Base-by-base conservation (phyloP, 2,797 vertebrate genomes). In the Scolopax rusticola region DNA sequence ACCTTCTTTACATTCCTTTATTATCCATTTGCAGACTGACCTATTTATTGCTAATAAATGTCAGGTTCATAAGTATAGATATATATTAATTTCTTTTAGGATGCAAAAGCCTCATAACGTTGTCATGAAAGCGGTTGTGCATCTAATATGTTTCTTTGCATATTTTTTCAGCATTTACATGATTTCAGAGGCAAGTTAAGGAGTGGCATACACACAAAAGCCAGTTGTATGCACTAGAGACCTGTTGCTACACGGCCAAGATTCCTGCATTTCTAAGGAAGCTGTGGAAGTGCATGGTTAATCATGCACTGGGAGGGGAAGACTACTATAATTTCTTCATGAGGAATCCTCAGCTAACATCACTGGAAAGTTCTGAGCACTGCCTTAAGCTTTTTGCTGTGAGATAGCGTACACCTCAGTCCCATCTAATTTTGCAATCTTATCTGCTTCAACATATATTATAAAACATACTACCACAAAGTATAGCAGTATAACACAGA, bases 81-180 rank as follows among this genome's bases (percentile, higher is more conserved):
- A 17, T 18, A 28, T 8, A 23, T 7, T 47, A 21, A 11, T n/a
- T 45, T 27, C 28, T 65, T 67, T 43, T 4, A 17, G 19, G 45
- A 60, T 51, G 21, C 24, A 41, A 54, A 59, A 74, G 6, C n/a
- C n/a, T 33, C 36, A 47, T 51, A 51, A 30, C 10, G 0, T 4
- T 23, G 24, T 9, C 19, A 4, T 5, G 16, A 30, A 56, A 56
- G 32, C 1, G 0, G 11, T 4, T 2, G 2, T 32, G 33, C 8
- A 28, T 15, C 17, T 24, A 1, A 78, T 67, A 21, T 1, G 2
- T 23, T 47, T 28, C 20, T 67, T 48, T 17, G 6, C 4, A 2
- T 3, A 9, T 30, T 54, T 70, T 6, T 40, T 47, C 19, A 8
- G 16, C 4, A 5, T 69, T 36, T 41, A 16, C 24, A 0, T 3